phyloP scores from a whole-genome alignment of 2,888 invertebrate genomes.

The Lasioglossum figueresi region DNA sequence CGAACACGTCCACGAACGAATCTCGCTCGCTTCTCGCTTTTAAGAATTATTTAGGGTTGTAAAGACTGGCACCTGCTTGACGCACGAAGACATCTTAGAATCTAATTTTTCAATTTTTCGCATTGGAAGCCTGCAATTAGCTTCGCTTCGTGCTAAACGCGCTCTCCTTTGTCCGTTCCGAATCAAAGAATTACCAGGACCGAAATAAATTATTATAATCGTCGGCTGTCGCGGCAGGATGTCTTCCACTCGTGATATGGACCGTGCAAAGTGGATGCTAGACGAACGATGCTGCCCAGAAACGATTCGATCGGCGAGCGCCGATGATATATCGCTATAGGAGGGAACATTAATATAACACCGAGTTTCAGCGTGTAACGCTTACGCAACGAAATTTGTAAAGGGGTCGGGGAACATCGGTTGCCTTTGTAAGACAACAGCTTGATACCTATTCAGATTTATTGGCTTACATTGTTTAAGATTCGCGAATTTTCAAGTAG shows the following conservation, averaged over 20 bases:
- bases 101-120: background rate
- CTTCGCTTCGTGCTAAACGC: background rate
- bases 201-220: constrained; percentile 40
- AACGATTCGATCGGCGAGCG: constrained; percentile 49
- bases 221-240: constrained; percentile 23
- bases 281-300: constrained; percentile 50
- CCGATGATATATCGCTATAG: constrained; percentile 47
- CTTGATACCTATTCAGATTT: background rate
- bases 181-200: constrained; percentile 9
- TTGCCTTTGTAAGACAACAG: constrained; percentile 11
- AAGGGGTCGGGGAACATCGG: constrained; percentile 14
- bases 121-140: background rate
- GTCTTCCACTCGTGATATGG: constrained; percentile 16
- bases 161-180: background rate
- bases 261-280: constrained; percentile 3
- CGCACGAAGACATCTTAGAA: too few species aligned
- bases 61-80: too few species aligned
- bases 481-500: background rate
- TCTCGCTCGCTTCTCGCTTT: background rate
- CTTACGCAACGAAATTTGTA: constrained; percentile 50
- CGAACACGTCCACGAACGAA: too few species aligned
- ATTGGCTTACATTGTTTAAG: background rate
- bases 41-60: background rate
- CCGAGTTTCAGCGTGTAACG: constrained; percentile 42
- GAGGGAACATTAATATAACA: constrained; percentile 49